Conservation (phyloP, 2,888 invertebrate species). For the Anticlea derivata region DNA sequence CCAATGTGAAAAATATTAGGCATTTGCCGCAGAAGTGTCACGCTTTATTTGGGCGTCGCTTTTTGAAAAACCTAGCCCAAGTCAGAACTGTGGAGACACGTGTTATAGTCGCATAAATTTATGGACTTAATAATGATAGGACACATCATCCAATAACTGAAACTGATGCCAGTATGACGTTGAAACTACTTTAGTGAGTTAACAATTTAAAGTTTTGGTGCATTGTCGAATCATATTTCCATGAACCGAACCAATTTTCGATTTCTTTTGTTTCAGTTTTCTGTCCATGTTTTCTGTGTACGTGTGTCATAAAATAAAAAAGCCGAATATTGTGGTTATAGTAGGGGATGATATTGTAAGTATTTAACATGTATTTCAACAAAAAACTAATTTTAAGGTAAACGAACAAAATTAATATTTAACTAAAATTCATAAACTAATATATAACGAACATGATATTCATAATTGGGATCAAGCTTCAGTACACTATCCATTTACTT, state of each 20-base stretch:
- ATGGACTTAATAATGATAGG: not conserved
- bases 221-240: not conserved
- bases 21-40: not conserved
- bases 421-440: no score
- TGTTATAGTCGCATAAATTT: not conserved
- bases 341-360: constrained; percentile 92
- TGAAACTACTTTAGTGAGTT: constrained; percentile 19
- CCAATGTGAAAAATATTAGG: no score
- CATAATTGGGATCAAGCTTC: no score
- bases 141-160: not conserved
- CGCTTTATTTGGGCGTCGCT: no score
- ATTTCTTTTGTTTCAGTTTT: constrained; percentile 23
- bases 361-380: not conserved
- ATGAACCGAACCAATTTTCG: not conserved
- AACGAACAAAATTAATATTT: no score
- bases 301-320: constrained; percentile 30
- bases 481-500: no score
- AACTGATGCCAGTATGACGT: constrained; percentile 7
- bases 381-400: no score
- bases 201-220: not conserved
- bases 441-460: no score
- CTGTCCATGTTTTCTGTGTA: constrained; percentile 29
- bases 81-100: constrained; percentile 5
- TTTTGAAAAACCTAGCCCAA: not conserved
- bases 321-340: constrained; percentile 89